Conservation (phyloP, 2,797 vertebrate species). For the Neomorphus geoffroyi region DNA sequence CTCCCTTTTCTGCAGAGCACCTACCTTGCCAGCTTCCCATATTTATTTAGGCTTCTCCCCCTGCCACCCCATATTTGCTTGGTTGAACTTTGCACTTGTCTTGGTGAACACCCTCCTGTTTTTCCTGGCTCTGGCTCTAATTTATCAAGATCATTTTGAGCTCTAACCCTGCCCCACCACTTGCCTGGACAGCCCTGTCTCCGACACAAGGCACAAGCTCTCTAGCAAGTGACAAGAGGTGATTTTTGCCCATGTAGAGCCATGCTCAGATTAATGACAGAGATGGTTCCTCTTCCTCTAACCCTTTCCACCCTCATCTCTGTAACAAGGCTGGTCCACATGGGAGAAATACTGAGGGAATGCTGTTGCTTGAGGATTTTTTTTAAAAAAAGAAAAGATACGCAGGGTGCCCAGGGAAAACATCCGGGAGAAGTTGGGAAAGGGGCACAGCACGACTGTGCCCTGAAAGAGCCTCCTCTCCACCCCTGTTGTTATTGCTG, state of each 20-base stretch:
- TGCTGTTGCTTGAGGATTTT: neutral
- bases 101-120: slow-evolving; percentile 21
- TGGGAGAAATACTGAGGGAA: neutral
- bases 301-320: neutral
- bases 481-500: slow-evolving; percentile 1
- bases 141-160: neutral
- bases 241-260: neutral
- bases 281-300: neutral
- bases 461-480: slow-evolving; percentile 4
- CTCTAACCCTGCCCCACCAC: neutral
- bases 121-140: slow-evolving; percentile 8
- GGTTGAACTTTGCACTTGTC: slow-evolving; percentile 3
- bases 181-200: neutral
- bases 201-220: neutral
- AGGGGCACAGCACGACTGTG: neutral
- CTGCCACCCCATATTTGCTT: neutral
- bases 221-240: neutral
- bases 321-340: neutral
- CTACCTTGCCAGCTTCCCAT: neutral
- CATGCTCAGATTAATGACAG: neutral
- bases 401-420: neutral
- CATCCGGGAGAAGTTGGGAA: neutral
- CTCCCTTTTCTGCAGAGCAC: neutral
- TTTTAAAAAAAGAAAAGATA: neutral
- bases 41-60: slow-evolving; percentile 25